A percentile compares a stretch with the other conserved stretches of the same genome.
Evolutionary conservation across 1,140 invertebrate genomes (phyloP).

Genomic region (Metopolophium dirhodum): DNA sequence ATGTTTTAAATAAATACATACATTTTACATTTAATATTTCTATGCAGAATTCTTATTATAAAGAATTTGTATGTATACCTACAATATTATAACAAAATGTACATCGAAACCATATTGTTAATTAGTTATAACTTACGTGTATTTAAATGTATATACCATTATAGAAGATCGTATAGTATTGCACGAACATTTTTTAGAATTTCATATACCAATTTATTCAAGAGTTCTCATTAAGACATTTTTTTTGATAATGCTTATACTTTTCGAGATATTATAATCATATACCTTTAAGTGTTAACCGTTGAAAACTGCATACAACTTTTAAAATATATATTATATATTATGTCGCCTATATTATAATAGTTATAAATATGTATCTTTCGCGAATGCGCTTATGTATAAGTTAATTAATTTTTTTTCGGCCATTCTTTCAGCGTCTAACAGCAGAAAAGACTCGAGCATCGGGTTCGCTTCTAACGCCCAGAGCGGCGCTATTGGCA

Average conservation of each 20-base stretch:
- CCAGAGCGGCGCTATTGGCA: slow-evolving; percentile 37
- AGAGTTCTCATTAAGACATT: background rate
- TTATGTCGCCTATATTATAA: no score
- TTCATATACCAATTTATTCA: background rate
- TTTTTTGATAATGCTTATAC: background rate
- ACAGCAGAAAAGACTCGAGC: slow-evolving; percentile 20
- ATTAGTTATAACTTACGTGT: background rate
- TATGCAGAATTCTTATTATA: background rate
- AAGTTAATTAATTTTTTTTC: background rate
- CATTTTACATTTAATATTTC: no score
- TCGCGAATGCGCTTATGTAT: no score
- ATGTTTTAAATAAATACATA: background rate
- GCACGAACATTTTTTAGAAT: background rate
- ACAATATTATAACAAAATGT: background rate
- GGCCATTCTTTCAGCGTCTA: background rate
- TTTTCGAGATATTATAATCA: background rate
- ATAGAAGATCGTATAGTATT: background rate
- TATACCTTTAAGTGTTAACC: background rate
- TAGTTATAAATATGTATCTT: no score
- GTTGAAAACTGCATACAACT: background rate
- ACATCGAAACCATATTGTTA: background rate
- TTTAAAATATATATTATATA: no score
- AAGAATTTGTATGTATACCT: no score
- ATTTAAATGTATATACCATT: background rate
- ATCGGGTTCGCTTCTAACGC: slow-evolving; percentile 68